These are phyloP conservation scores for Ctenicera cuprea DNA, from an alignment of 2,888 invertebrate species.

Conservation along the genomic window DNA sequence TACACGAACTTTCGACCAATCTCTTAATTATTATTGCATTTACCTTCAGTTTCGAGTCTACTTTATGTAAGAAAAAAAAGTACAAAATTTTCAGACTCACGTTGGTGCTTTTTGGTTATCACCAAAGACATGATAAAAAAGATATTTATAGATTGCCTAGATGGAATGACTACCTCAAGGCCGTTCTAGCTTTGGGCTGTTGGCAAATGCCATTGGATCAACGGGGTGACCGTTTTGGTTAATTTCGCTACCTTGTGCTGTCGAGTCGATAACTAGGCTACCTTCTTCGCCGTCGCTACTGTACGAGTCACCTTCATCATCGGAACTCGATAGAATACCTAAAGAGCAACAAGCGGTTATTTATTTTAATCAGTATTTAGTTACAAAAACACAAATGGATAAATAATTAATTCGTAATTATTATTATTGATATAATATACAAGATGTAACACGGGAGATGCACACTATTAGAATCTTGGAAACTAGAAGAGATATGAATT, in stretches of 20 bases:
- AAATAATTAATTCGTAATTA: too few species aligned
- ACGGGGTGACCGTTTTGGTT: conserved; percentile 68
- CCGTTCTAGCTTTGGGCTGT: conserved; percentile 60
- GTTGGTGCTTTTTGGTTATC: background rate
- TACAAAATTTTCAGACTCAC: too few species aligned
- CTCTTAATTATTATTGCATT: too few species aligned
- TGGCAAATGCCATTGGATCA: conserved; percentile 63
- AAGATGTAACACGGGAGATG: too few species aligned
- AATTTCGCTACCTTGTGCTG: conserved; percentile 67
- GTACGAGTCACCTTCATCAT: conserved; percentile 78
- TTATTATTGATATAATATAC: too few species aligned
- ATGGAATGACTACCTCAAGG: conserved; percentile 38
- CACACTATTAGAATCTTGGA: too few species aligned
- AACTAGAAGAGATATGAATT: too few species aligned
- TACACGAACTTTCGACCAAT: too few species aligned
- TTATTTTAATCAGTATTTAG: too few species aligned
- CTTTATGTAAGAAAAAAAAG: too few species aligned
- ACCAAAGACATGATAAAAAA: background rate
- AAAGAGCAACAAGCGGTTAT: conserved; percentile 55
- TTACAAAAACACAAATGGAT: conserved; percentile 23
- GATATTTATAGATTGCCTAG: background rate
- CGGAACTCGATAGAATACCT: conserved; percentile 79
- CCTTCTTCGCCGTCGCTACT: conserved; percentile 76
- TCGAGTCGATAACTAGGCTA: conserved; percentile 73
- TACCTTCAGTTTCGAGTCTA: too few species aligned